Conservation (phyloP, 2,888 invertebrate species). For the Pyrocoelia pectoralis region DNA sequence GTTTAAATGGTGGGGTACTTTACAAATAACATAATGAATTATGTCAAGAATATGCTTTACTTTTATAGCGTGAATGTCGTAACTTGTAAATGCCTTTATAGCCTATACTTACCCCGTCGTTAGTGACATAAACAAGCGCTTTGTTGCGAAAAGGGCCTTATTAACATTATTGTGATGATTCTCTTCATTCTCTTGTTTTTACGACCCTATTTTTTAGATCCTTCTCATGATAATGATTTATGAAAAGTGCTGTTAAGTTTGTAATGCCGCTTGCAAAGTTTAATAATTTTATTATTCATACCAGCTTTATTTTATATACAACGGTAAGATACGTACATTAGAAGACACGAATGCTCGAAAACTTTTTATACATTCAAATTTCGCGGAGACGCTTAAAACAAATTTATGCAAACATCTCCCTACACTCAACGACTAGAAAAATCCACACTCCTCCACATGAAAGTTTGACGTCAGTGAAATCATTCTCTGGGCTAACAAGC, state of each 20-base stretch:
- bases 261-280: neutral
- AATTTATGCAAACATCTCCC: too few species aligned
- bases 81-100: slow-evolving; percentile 46
- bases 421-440: neutral
- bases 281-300: slow-evolving; percentile 9
- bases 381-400: too few species aligned
- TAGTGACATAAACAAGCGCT: slow-evolving; percentile 40
- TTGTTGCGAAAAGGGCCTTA: slow-evolving; percentile 23
- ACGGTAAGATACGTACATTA: neutral
- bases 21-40: slow-evolving; percentile 46
- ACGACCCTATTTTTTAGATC: slow-evolving; percentile 12
- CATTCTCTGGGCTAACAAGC: too few species aligned
- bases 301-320: slow-evolving; percentile 3
- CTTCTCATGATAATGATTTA: slow-evolving; percentile 13
- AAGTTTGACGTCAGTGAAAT: too few species aligned
- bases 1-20: slow-evolving; percentile 43
- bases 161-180: slow-evolving; percentile 27
- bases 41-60: slow-evolving; percentile 42
- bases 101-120: slow-evolving; percentile 42
- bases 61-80: slow-evolving; percentile 43
- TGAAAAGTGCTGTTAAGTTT: neutral
- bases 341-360: neutral
- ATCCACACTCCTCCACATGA: neutral
- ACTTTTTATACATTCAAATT: too few species aligned
- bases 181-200: slow-evolving; percentile 27